Base-by-base conservation (phyloP, 1,140 invertebrate genomes). In the Drosophila santomea region DNA sequence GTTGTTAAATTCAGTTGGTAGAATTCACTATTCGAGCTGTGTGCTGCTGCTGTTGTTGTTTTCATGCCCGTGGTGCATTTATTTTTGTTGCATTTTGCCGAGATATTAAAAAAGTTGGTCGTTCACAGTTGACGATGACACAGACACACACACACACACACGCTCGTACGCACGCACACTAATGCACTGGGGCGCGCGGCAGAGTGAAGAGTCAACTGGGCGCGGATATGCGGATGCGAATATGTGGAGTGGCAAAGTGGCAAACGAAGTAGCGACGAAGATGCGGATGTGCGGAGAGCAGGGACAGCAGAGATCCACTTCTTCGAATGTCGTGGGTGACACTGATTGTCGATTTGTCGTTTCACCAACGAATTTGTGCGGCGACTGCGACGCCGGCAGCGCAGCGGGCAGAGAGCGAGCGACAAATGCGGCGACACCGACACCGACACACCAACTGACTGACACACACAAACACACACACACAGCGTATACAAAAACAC, bases 301-400 rank as follows among this genome's bases (percentile, higher is more conserved):
- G 61, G 54, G 74, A 66, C 58, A 73, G 48, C 59, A 60, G 74
- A 91, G 88, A 85, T 88, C 89, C 86, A 90, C 80, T 90, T 75
- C 75, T 80, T 84, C 71, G 80, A 86, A 81, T 78, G 85, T 84
- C 71, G 90, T 91, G 86, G 85, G 90, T 91, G 90, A 91, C 90
- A 91, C 90, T 91, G 90, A 90, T 83, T 90, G 81, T 85, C 64
- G 75, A 75, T 74, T 51, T 74, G 75, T 62, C 75, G 62, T 41
- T 57, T 39, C 67, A 59, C 62, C 80, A 48, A 78, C 71, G 50
- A 44, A 51, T 45, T 50, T 50, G 48, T 50, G 45, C 74, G 69
- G 48, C 62, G 79, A 63, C 78, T 59, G 72, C 77, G 61, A 66
- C 57, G 38, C 56, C 73, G 63, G 58, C 77, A 15, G 48, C 48